These are phyloP conservation scores for Seira sanloemensis DNA, from an alignment of 2,888 invertebrate species.

Conservation along the genomic window DNA sequence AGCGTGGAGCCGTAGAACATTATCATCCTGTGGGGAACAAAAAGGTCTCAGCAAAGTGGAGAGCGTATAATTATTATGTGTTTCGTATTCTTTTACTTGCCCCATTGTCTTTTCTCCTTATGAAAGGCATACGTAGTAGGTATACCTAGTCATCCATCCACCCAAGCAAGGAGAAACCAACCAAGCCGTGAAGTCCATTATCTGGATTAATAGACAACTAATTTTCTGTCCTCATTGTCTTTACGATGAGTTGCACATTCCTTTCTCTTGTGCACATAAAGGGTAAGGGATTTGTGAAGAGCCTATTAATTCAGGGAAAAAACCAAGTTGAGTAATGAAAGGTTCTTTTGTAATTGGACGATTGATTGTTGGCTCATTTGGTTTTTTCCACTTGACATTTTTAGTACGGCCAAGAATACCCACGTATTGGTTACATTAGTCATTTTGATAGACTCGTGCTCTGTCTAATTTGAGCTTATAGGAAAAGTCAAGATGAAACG, in stretches of 20 bases:
- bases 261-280: too few species aligned
- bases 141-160: background rate
- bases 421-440: too few species aligned
- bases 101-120: background rate
- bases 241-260: conserved; percentile 52
- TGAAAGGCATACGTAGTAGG: background rate
- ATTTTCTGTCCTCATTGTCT: conserved; percentile 46
- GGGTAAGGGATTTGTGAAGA: background rate
- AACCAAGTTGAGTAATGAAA: background rate
- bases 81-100: background rate
- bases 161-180: background rate
- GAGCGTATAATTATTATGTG: background rate
- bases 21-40: background rate
- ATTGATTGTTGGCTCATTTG: background rate
- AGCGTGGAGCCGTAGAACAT: background rate
- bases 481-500: too few species aligned
- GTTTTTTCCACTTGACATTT: too few species aligned
- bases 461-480: too few species aligned
- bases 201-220: conserved; percentile 56
- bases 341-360: background rate
- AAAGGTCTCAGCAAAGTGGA: background rate
- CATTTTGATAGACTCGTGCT: too few species aligned
- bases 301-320: background rate
- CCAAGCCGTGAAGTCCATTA: conserved; percentile 20
- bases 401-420: too few species aligned